Conservation (phyloP, 2,888 invertebrate genomes). For the Aspidapion aeneum region DNA sequence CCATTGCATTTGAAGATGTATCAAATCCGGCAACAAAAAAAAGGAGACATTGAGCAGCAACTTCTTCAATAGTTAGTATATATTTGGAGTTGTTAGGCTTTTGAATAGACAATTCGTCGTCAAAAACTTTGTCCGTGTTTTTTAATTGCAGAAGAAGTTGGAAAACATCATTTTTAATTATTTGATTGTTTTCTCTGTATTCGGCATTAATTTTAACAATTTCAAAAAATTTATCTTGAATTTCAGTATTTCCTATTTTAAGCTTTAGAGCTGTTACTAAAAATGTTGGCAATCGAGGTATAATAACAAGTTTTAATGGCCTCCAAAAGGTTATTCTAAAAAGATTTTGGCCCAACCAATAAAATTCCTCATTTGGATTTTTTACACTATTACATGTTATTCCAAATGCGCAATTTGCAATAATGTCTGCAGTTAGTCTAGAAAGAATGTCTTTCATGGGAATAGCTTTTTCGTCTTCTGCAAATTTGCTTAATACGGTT, state of each 20-base stretch:
- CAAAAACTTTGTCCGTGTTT: background rate
- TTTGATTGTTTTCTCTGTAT: background rate
- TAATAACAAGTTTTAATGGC: background rate
- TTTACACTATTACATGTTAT: background rate
- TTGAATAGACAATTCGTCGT: background rate
- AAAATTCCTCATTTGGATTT: background rate
- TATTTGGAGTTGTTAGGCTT: too few relatives aligned
- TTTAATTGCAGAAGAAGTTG: background rate
- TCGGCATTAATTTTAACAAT: background rate
- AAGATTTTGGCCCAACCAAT: background rate
- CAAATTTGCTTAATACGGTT: too few relatives aligned
- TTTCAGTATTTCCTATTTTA: background rate
- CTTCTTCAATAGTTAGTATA: background rate
- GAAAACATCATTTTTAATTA: too few relatives aligned
- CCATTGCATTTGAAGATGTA: constrained; percentile 42
- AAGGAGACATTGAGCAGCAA: background rate
- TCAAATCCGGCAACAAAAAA: constrained; percentile 9
- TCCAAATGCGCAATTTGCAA: background rate
- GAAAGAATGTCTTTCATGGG: background rate
- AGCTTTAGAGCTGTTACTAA: background rate
- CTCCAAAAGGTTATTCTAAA: background rate
- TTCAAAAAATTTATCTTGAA: background rate
- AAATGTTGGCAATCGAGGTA: background rate
- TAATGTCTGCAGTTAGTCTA: background rate
- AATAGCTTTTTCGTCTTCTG: too few relatives aligned